Base-by-base conservation (phyloP, 1,140 invertebrate species). In the Hyphantria cunea region DNA sequence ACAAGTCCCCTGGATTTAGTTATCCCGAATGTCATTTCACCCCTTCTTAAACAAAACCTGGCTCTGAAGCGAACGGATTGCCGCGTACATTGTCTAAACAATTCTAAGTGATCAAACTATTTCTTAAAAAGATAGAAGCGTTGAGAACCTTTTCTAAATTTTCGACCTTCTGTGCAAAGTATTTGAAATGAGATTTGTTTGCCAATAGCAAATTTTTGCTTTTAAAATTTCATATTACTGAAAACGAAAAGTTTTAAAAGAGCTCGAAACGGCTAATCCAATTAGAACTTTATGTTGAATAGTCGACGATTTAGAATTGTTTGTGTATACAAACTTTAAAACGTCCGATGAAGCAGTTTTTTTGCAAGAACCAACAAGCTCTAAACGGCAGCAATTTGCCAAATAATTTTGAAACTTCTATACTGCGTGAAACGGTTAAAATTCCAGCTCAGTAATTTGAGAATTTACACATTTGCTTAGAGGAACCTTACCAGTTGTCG, bases 1-100 rank as follows among this genome's bases (percentile, higher is more conserved):
- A 50, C 17, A 60, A 60, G 56, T 42, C 56, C 56, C 76, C 63
- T 60, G 76, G 84, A 77, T 83, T 90, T 85, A 78, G 74, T 78
- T 80, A 82, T 84, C 76, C 84, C 76, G 73, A 89, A 89, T 84
- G 88, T 85, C 87, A 90, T 88, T 89, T 84, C 82, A 82, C 78
- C 88, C 86, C 80, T 83, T 84, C 76, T 80, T 83, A 74, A 80
- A 83, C 77, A 81, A 81, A 84, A 86, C 78, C 84, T 90, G 84
- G 68, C 69, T 82, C 75, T 86, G 86, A 88, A 79, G 70, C 76
- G 77, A 77, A 84, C 81, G 84, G 80, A 88, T 85, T 87, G 84
- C 86, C 70, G 65, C 74, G 77, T 77, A 80, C 82, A 86, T 86
- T 89, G 82, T 88, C 85, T 89, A 90, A 88, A 84, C 83, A 85